phyloP scores from a whole-genome alignment of 2,113 vertebrate genomes.

The Tachysurus vachellii region DNA sequence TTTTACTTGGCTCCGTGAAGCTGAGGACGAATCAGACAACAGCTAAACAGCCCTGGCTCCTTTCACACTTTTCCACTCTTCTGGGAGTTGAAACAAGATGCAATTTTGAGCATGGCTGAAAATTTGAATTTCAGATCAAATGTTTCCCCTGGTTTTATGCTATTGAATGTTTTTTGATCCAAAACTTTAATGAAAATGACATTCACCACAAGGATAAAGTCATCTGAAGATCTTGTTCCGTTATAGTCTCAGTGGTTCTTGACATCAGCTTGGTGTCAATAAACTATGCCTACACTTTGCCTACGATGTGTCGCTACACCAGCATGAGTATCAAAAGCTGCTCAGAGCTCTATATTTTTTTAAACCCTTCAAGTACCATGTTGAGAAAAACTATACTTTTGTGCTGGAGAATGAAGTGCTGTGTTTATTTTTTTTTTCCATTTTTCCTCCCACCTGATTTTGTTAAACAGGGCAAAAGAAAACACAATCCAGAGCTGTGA shows the following conservation, averaged over 20 bases:
- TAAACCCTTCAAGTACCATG: conserved; percentile 61
- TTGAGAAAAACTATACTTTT: conserved; percentile 50
- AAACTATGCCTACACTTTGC: not conserved
- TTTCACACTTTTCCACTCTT: conserved; percentile 53
- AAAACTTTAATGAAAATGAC: conserved; percentile 56
- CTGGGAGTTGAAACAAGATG: conserved; percentile 58
- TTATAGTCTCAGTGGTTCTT: conserved; percentile 61
- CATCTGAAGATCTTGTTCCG: conserved; percentile 51
- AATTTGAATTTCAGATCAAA: conserved; percentile 53
- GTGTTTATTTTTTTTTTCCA: conserved; percentile 26
- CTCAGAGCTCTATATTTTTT: conserved; percentile 68
- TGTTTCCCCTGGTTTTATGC: conserved; percentile 40
- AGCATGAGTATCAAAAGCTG: conserved; percentile 56
- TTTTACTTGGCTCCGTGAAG: conserved; percentile 96
- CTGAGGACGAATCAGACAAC: conserved; percentile 92
- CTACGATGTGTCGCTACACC: conserved; percentile 43
- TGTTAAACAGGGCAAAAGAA: conserved; percentile 51
- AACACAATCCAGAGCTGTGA: conserved; percentile 48
- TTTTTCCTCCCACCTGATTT: conserved; percentile 49
- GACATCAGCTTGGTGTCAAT: not conserved
- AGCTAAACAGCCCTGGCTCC: conserved; percentile 73
- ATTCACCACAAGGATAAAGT: conserved; percentile 33
- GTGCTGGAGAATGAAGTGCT: conserved; percentile 59
- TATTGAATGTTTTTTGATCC: conserved; percentile 68
- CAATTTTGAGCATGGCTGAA: conserved; percentile 69